Percentiles rank a stretch among this genome's conserved stretches.
These are phyloP conservation scores for Rhea pennata DNA, from an alignment of 2,113 vertebrate species.

Conservation along the genomic window DNA sequence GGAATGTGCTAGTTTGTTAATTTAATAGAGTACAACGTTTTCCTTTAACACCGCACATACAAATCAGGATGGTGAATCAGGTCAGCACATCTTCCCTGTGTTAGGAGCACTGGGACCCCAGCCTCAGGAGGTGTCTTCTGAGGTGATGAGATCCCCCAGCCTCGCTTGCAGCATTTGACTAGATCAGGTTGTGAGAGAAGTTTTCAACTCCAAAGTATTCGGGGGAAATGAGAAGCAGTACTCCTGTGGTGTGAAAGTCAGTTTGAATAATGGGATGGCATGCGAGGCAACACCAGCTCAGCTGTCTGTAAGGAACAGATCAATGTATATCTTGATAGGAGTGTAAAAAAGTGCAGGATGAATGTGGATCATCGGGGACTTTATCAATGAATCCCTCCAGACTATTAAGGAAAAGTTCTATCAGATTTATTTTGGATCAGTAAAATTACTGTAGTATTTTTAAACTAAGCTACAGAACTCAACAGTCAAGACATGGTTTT, in stretches of 20 bases:
- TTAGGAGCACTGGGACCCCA: background rate
- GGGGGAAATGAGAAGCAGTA: constrained; percentile 6
- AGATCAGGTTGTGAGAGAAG: background rate
- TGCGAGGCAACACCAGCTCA: background rate
- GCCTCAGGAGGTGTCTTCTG: background rate
- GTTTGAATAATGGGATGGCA: background rate
- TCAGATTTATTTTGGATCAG: background rate
- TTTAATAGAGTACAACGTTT: constrained; percentile 58
- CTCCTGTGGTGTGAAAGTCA: background rate
- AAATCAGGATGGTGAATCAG: constrained; percentile 49
- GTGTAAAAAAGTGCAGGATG: background rate
- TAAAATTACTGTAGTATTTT: background rate
- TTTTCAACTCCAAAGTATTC: background rate
- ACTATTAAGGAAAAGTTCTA: background rate
- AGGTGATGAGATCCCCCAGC: background rate
- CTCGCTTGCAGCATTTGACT: rapidly evolving
- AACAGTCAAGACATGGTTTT: background rate
- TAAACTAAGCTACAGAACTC: background rate
- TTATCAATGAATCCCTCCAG: background rate
- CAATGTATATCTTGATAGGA: background rate
- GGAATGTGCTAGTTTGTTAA: constrained; percentile 70
- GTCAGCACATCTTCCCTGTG: background rate
- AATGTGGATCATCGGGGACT: background rate
- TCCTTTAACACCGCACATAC: constrained; percentile 10
- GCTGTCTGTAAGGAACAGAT: background rate